A percentile compares a stretch with the other conserved stretches of the same genome.
phyloP scores from a whole-genome alignment of 2,797 vertebrate species.

The Tangara arthus region DNA sequence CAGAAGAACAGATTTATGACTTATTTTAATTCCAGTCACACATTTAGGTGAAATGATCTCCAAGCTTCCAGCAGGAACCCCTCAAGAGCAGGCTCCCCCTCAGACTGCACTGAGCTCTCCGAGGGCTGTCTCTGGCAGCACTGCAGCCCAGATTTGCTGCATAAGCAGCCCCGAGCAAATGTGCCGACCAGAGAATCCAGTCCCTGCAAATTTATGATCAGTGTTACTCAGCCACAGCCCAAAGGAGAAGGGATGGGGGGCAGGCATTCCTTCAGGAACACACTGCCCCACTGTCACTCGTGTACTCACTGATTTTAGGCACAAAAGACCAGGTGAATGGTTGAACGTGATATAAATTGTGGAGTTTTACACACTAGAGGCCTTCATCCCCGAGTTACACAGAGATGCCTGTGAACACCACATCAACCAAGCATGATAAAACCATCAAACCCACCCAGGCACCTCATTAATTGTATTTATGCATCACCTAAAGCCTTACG shows the following conservation, averaged over 20 bases:
- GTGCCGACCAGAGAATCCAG: not conserved
- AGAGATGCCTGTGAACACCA: not conserved
- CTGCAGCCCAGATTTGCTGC: conserved; percentile 12
- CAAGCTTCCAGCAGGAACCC: not conserved
- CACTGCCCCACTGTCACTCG: accelerated
- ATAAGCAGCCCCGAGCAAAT: conserved; percentile 1
- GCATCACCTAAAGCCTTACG: not conserved
- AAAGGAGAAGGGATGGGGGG: not conserved
- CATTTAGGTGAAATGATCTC: not conserved
- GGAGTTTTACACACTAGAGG: not conserved
- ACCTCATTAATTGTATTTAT: not conserved
- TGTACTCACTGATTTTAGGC: not conserved
- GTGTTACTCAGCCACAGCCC: not conserved
- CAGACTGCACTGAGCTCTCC: not conserved
- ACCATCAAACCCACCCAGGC: not conserved
- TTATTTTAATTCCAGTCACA: not conserved
- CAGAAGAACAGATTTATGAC: not conserved
- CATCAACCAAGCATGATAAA: not conserved
- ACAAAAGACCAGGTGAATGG: not conserved
- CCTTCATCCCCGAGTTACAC: not conserved
- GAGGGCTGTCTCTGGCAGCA: not conserved
- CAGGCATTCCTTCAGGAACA: not conserved
- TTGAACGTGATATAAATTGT: not conserved
- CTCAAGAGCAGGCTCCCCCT: not conserved
- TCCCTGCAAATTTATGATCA: not conserved